Conservation (phyloP, 2,797 vertebrate genomes). For the Falco concolor region DNA sequence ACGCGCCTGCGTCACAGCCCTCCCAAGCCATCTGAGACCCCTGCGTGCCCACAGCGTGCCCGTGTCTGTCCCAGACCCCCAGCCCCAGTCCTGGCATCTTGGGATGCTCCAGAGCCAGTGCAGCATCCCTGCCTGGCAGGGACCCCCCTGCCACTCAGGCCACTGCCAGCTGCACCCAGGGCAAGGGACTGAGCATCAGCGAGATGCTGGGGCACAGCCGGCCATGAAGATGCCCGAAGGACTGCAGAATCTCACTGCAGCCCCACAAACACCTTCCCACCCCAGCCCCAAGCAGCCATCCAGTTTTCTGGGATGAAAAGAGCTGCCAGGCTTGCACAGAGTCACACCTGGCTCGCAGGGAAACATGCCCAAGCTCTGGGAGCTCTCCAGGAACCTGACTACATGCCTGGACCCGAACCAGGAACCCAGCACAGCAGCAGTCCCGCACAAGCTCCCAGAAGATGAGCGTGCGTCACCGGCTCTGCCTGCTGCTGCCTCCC, state of each 20-base stretch:
- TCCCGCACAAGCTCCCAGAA: not conserved
- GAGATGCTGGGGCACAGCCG: not conserved
- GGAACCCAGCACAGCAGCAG: not conserved
- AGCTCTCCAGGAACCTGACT: not conserved
- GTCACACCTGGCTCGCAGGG: not conserved
- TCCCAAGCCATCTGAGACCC: not conserved
- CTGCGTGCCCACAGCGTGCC: not conserved
- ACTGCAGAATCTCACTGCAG: not conserved
- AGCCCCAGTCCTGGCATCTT: not conserved
- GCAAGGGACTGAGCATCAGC: not conserved
- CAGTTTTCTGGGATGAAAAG: not conserved
- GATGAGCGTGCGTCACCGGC: not conserved
- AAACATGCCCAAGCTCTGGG: not conserved
- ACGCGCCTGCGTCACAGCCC: rapidly evolving
- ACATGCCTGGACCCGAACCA: not conserved
- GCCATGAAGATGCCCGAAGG: not conserved
- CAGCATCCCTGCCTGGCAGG: not conserved
- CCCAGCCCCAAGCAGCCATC: not conserved
- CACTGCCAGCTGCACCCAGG: not conserved
- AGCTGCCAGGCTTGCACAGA: not conserved
- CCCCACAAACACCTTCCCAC: rapidly evolving
- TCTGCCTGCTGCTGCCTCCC: not conserved
- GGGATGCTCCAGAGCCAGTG: not conserved
- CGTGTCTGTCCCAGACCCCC: not conserved
- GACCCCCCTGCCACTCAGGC: no score